These are phyloP conservation scores for Cecidostiba fungosa DNA, from an alignment of 2,888 invertebrate species.

Conservation along the genomic window DNA sequence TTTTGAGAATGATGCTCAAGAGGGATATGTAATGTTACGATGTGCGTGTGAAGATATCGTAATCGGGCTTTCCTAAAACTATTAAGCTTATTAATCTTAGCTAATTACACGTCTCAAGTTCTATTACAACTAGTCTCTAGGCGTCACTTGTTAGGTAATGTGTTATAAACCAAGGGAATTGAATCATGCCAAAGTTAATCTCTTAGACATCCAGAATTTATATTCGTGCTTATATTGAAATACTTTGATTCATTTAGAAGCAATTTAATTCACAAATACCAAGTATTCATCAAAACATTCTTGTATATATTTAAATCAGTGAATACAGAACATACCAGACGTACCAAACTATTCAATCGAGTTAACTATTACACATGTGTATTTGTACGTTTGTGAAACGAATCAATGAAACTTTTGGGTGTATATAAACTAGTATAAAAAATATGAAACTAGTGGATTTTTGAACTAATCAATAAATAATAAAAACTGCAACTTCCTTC, in stretches of 20 bases:
- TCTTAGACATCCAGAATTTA: neutral
- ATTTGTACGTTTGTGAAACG: no score
- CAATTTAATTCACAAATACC: no score
- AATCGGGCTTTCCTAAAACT: conserved; percentile 43
- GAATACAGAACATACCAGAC: no score
- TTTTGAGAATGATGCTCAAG: neutral
- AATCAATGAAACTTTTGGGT: no score
- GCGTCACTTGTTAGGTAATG: neutral
- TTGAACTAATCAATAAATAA: no score
- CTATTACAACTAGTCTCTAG: neutral
- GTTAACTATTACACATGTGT: no score
- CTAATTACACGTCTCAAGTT: conserved; percentile 49
- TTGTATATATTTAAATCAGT: no score
- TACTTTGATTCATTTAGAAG: no score
- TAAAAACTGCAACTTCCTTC: neutral
- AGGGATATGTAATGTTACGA: neutral
- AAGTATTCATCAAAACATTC: no score
- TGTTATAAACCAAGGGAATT: neutral
- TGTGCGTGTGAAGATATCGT: conserved; percentile 3
- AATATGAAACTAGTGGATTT: no score
- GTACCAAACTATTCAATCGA: no score
- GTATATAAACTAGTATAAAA: no score
- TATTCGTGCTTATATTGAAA: neutral
- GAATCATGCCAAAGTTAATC: neutral
- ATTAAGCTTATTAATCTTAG: conserved; percentile 44